These are phyloP conservation scores for Clarias gariepinus DNA, from an alignment of 2,113 vertebrate genomes.

Conservation along the genomic window DNA sequence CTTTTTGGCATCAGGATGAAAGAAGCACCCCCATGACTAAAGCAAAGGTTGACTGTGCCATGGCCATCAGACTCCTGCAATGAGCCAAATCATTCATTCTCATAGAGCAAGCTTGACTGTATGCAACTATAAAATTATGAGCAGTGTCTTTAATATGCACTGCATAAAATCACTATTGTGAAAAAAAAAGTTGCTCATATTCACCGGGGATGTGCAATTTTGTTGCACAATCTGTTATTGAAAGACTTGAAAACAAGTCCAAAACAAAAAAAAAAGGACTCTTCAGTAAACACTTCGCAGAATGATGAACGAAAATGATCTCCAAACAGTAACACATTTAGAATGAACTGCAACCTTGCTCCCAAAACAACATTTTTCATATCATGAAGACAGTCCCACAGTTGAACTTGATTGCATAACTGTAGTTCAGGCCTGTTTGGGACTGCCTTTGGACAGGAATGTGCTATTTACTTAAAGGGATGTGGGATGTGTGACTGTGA, in stretches of 20 bases:
- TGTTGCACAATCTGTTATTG: neutral
- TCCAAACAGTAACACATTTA: neutral
- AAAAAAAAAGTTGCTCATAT: neutral
- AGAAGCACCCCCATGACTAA: conserved; percentile 65
- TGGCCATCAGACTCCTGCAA: conserved; percentile 62
- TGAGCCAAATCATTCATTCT: conserved; percentile 45
- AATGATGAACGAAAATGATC: neutral
- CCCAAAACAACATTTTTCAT: conserved; percentile 3
- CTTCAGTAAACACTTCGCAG: neutral
- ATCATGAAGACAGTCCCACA: conserved; percentile 22
- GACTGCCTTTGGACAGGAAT: conserved; percentile 41
- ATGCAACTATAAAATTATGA: neutral
- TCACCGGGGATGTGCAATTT: neutral
- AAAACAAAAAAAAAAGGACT: neutral
- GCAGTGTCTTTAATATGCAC: neutral
- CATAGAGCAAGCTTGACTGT: neutral
- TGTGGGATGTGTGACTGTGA: conserved; percentile 39
- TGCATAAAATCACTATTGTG: neutral
- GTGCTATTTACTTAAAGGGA: conserved; percentile 45
- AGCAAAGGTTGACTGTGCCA: conserved; percentile 60
- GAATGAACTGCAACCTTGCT: neutral
- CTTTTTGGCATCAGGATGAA: conserved; percentile 67
- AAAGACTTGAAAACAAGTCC: neutral
- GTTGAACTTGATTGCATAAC: conserved; percentile 42
- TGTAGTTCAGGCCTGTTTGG: conserved; percentile 22